phyloP scores from a whole-genome alignment of 2,113 vertebrate species.

The Gavia stellata region DNA sequence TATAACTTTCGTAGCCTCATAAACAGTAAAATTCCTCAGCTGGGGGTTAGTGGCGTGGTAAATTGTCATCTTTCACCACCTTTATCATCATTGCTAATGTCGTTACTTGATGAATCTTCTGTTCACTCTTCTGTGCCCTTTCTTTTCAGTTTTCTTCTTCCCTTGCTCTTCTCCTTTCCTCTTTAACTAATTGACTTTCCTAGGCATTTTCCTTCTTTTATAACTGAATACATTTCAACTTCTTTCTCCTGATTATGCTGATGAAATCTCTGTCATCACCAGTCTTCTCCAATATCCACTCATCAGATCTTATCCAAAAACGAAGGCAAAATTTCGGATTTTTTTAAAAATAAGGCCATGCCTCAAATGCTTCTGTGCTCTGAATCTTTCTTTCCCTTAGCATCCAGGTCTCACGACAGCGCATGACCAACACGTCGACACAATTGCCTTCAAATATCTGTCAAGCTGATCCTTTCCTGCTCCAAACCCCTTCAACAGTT shows the following conservation, averaged over 20 bases:
- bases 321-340: background rate
- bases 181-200: background rate
- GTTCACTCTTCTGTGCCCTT: background rate
- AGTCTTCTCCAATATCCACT: background rate
- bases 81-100: background rate
- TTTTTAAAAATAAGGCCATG: background rate
- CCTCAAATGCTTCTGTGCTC: background rate
- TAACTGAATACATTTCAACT: background rate
- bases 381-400: background rate
- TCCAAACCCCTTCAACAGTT: background rate
- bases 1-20: background rate
- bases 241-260: background rate
- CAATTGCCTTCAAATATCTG: background rate
- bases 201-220: background rate
- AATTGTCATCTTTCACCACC: background rate
- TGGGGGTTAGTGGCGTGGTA: background rate
- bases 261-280: background rate
- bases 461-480: background rate
- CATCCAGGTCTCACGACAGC: background rate
- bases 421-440: background rate
- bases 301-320: background rate
- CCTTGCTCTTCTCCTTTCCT: background rate
- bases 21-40: background rate
- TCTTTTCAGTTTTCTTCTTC: background rate
- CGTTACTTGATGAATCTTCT: background rate